Evolutionary conservation across 2,888 invertebrate species (phyloP).

Genomic region (Philereme transversata): DNA sequence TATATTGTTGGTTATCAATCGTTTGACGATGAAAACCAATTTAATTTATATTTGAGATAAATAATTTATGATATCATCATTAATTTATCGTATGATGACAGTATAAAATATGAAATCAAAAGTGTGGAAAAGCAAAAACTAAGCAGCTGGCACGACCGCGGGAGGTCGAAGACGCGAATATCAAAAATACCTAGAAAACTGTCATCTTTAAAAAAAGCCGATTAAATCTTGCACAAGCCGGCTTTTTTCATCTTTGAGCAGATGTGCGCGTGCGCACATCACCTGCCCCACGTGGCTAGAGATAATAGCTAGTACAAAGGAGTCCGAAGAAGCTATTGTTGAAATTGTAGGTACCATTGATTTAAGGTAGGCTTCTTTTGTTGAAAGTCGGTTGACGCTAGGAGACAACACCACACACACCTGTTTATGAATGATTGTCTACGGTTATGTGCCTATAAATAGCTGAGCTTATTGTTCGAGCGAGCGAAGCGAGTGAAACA

Average conservation of each 20-base stretch:
- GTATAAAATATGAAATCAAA: constrained; percentile 43
- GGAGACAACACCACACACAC: constrained; percentile 46
- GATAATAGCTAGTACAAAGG: constrained; percentile 69
- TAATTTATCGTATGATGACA: constrained; percentile 30
- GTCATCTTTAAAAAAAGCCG: constrained; percentile 74
- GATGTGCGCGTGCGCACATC: constrained; percentile 77
- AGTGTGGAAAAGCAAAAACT: constrained; percentile 52
- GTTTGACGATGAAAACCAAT: not conserved
- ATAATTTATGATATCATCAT: constrained; percentile 9
- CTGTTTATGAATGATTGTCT: constrained; percentile 48
- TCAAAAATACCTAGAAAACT: constrained; percentile 70
- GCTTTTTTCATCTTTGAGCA: constrained; percentile 64
- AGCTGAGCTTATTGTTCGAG: not conserved
- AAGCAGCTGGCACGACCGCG: constrained; percentile 60
- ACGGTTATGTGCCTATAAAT: constrained; percentile 20
- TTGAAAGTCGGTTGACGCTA: constrained; percentile 40
- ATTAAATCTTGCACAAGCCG: constrained; percentile 82
- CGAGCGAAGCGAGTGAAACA: too few species aligned
- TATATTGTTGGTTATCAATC: not conserved
- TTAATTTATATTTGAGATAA: not conserved
- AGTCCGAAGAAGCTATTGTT: constrained; percentile 66
- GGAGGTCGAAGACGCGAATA: constrained; percentile 59
- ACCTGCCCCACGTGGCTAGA: constrained; percentile 80
- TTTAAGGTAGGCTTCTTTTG: constrained; percentile 61
- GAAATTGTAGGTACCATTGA: constrained; percentile 58